A percentile compares a stretch with the other conserved stretches of the same genome.
These are phyloP conservation scores for Thalpophila matura DNA, from an alignment of 2,888 invertebrate species.

Conservation along the genomic window DNA sequence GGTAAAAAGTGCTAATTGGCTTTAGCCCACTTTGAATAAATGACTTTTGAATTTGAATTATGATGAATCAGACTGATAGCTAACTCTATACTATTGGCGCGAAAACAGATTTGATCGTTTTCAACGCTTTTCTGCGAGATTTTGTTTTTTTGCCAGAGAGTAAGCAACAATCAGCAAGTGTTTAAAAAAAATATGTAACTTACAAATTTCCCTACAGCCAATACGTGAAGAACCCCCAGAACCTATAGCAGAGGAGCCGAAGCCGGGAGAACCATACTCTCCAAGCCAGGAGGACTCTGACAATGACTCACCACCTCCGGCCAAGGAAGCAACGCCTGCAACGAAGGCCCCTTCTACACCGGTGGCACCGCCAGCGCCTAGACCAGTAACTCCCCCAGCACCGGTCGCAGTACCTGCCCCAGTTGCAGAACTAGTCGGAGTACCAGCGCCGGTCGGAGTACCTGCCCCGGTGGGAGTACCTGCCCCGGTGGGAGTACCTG, in stretches of 20 bases:
- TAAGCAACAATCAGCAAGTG: no score
- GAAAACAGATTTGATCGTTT: no score
- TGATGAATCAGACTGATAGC: no score
- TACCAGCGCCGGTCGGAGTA: neutral
- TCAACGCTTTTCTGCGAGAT: no score
- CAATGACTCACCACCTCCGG: slow-evolving; percentile 43
- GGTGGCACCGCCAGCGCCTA: slow-evolving; percentile 1
- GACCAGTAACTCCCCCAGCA: neutral
- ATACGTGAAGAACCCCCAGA: slow-evolving; percentile 77
- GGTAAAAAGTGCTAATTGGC: no score
- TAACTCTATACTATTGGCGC: no score
- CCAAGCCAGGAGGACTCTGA: slow-evolving; percentile 69
- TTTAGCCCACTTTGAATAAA: no score
- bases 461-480: slow-evolving; percentile 18
- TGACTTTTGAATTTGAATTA: no score
- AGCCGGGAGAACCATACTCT: slow-evolving; percentile 66
- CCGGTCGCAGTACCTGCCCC: neutral
- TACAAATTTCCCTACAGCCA: slow-evolving; percentile 57
- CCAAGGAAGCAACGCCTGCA: slow-evolving; percentile 11
- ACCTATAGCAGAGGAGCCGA: slow-evolving; percentile 73
- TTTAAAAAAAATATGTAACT: neutral
- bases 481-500: neutral
- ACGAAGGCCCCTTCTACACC: neutral
- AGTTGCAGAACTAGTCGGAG: neutral
- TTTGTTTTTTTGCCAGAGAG: no score